Evolutionary conservation across 2,113 vertebrate species (phyloP), one percentile per base, ranked within the genome.

Genomic region (Pionites leucogaster): DNA sequence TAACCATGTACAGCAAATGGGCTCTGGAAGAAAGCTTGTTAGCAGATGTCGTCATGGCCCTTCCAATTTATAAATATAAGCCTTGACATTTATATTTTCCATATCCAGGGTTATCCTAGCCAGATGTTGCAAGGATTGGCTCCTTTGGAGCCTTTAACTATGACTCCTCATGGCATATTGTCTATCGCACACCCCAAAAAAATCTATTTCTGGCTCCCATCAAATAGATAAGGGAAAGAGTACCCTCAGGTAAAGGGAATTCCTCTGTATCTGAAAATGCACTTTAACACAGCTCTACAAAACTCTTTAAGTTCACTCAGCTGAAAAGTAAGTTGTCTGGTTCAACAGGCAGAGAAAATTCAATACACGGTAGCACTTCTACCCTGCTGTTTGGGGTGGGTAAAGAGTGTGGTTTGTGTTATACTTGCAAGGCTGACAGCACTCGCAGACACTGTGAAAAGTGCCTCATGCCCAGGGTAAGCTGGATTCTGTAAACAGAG

Each of bases 21-120:
- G 50, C 77, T 94, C 86, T 83, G 96, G 78, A 83, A 93, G 89
- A 87, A 88, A 79, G 71, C 91, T 78, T 94, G 84, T 95, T 96
- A 91, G 82, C 93, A 97, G 93, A 97, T 97, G 95, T 95, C 57
- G 1, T 94, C 91, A 91, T 95, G 83, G 84, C 91, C 93, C 86
- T 95, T 96, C 93, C 90, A 78, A 83, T 97, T 95, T 94, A 93
- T 91, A 85, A 94, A 96, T 94, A 95, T n/a, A 52, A 95, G 90
- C 90, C 77, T 91, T 94, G 93, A 92, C 91, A 90, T 97, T 97
- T 96, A 86, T 89, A 81, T 96, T 97, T 97, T 95, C 83, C 95
- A 88, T 93, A 88, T 86, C 74, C 88, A 93, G 44, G 50, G 68
- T 64, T 97, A 92, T 93, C 87, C 75, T 85, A 71, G 37, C 87